These are phyloP conservation scores for Uria aalge DNA, from an alignment of 2,113 vertebrate genomes.

Conservation along the genomic window DNA sequence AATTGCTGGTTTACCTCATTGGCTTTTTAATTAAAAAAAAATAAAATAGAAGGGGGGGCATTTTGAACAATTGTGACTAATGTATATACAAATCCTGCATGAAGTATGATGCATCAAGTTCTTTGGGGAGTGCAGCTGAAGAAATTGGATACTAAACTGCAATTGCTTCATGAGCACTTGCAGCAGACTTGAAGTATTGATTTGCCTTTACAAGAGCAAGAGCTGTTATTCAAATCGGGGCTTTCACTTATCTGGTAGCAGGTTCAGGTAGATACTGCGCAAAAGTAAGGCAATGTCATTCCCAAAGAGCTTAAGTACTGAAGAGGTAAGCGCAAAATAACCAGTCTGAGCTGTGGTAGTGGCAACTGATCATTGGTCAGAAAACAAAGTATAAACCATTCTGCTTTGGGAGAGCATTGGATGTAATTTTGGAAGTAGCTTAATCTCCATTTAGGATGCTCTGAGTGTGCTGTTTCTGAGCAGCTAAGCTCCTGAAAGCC, in stretches of 20 bases:
- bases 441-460: background rate
- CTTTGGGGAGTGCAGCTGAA: background rate
- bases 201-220: background rate
- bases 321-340: background rate
- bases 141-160: background rate
- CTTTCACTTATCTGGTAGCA: background rate
- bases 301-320: background rate
- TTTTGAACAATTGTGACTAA: background rate
- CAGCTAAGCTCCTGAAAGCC: background rate
- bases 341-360: background rate
- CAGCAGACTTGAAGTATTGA: background rate
- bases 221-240: background rate
- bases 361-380: background rate
- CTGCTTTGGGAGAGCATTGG: background rate
- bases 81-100: background rate
- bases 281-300: background rate
- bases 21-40: background rate
- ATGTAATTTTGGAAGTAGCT: background rate
- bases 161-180: background rate
- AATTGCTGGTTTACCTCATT: background rate
- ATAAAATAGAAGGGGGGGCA: accelerated
- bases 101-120: background rate
- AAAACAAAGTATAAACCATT: background rate
- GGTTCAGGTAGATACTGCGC: background rate
- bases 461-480: background rate